Evolutionary conservation across 1,140 invertebrate genomes (phyloP).

Genomic region (Aphelenchoides fujianensis): DNA sequence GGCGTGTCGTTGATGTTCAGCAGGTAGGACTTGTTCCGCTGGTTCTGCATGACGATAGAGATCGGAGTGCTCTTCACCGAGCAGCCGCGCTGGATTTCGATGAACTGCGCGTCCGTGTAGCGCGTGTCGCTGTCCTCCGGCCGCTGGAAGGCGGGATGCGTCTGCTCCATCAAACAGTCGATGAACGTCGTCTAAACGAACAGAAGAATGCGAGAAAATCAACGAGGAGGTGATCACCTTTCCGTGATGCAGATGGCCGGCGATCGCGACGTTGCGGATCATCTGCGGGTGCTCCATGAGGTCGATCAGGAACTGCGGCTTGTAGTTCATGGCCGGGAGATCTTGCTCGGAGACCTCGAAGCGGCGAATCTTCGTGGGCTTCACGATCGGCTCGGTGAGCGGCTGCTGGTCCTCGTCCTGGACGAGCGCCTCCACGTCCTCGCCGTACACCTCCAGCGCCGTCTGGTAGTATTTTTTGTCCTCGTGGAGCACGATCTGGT

Average conservation of each 20-base stretch:
- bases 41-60: slow-evolving; percentile 85
- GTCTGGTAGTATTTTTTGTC: slow-evolving; percentile 99
- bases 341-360: slow-evolving; percentile 71
- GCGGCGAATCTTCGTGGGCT: slow-evolving; percentile 88
- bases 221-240: slow-evolving; percentile 73
- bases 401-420: slow-evolving; percentile 98
- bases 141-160: slow-evolving; percentile 78
- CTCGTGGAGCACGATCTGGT: slow-evolving; percentile 95
- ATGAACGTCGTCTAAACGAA: slow-evolving; percentile 81
- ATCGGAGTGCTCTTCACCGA: slow-evolving; percentile 94
- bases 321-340: slow-evolving; percentile 85
- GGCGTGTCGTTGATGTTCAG: slow-evolving; percentile 96
- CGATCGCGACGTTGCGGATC: slow-evolving; percentile 89
- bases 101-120: slow-evolving; percentile 94
- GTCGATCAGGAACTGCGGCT: slow-evolving; percentile 89
- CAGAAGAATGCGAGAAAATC: background rate
- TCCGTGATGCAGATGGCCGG: slow-evolving; percentile 97
- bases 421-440: slow-evolving; percentile 92
- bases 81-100: slow-evolving; percentile 93
- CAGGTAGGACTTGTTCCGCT: slow-evolving; percentile 87
- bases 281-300: slow-evolving; percentile 92
- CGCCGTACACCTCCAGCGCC: slow-evolving; percentile 93
- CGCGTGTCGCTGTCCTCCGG: slow-evolving; percentile 71
- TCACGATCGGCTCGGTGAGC: slow-evolving; percentile 75
- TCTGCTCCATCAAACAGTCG: slow-evolving; percentile 92